phyloP scores from a whole-genome alignment of 92 coral and sea anemone species.

The Zoanthus solanderi region DNA sequence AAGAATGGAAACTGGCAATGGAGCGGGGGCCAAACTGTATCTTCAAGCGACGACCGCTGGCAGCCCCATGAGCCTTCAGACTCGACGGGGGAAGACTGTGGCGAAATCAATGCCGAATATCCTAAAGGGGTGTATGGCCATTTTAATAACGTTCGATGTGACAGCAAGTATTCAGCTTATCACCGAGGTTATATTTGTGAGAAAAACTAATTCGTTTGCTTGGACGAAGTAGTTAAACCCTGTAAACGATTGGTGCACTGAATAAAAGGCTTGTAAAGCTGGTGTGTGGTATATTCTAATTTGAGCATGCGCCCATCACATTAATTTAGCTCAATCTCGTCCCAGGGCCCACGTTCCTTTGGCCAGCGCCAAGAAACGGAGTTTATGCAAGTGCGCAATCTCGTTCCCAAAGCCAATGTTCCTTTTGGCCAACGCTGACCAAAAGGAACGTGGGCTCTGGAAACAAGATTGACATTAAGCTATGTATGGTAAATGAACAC shows the following conservation, averaged over 20 bases:
- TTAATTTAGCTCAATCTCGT: not conserved
- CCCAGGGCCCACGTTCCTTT: not conserved
- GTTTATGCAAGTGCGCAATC: not conserved
- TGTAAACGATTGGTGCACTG: not conserved
- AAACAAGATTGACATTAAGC: not conserved
- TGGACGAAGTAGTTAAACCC: not conserved
- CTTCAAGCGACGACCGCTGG: constrained; percentile 12
- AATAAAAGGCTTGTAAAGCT: not conserved
- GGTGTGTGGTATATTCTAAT: not conserved
- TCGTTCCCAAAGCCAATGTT: not conserved
- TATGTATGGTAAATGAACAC: not conserved
- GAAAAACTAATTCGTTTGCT: not conserved
- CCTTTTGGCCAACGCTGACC: not conserved
- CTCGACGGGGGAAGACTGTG: constrained; percentile 20
- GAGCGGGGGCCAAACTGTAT: not conserved
- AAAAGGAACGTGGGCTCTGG: not conserved
- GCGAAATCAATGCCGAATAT: constrained; percentile 24
- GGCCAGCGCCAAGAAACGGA: too few species aligned
- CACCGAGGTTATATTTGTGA: constrained; percentile 36
- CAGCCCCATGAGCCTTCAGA: constrained; percentile 26
- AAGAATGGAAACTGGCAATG: constrained; percentile 8
- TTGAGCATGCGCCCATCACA: not conserved
- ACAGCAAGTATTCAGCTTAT: not conserved
- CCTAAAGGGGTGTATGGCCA: constrained; percentile 29
- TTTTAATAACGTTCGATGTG: constrained; percentile 24